Evolutionary conservation across 2,113 vertebrate species (phyloP).

Genomic region (Tragulus kanchil): DNA sequence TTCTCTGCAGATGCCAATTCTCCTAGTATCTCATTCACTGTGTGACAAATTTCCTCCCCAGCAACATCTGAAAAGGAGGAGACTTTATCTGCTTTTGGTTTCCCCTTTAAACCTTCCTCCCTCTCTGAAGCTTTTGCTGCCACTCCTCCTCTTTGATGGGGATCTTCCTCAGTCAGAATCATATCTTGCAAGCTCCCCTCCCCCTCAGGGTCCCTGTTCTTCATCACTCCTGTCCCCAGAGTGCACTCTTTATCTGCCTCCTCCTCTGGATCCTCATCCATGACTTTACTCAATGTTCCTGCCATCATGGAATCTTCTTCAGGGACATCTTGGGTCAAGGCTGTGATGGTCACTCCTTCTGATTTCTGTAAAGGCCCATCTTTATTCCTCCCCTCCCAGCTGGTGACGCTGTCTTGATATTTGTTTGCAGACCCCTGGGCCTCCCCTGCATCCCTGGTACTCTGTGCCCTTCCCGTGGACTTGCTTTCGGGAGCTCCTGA

Average conservation of each 20-base stretch:
- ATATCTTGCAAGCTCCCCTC: accelerated
- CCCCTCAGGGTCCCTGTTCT: accelerated
- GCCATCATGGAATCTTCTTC: background rate
- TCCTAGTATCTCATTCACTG: background rate
- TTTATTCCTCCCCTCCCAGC: background rate
- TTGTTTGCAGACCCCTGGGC: background rate
- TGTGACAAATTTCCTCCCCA: background rate
- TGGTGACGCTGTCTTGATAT: accelerated
- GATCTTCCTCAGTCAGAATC: background rate
- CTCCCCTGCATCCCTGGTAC: background rate
- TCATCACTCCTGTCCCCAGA: accelerated
- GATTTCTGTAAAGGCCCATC: background rate
- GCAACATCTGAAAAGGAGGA: background rate
- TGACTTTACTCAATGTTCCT: background rate
- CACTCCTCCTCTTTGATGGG: accelerated
- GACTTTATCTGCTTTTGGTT: background rate
- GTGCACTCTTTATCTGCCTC: accelerated
- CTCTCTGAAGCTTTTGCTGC: background rate
- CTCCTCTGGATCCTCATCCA: background rate
- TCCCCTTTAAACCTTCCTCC: background rate
- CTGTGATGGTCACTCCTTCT: background rate
- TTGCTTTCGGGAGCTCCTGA: background rate
- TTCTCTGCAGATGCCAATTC: background rate
- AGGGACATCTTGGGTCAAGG: background rate
- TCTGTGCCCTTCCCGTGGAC: accelerated